Base-by-base conservation (phyloP, 2,113 vertebrate species). In the Cyprinodon brontotheroides region DNA sequence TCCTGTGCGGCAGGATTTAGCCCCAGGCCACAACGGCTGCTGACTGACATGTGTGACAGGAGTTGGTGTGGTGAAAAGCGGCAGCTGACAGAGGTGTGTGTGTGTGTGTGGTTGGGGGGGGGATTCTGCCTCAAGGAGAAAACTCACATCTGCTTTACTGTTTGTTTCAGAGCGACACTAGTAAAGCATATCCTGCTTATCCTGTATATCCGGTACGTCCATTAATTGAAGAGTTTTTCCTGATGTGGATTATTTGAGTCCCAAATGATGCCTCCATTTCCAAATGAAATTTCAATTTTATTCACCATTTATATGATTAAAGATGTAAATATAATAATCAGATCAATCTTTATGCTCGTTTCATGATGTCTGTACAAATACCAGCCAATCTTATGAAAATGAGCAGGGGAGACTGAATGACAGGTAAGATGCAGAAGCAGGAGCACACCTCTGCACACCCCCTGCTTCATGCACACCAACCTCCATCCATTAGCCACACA, bases 401-500 rank as follows among this genome's bases (percentile, higher is more conserved):
- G 39, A 11, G 37, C 71, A 65, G 47, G 3, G 15, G 41, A 72
- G 59, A 70, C 66, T 65, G 70, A 87, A 87, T 39, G 69, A 71
- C 63, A 78, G 74, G 77, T 77, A 72, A 61, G 43, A 60, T 64
- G 81, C 62, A 17, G 39, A 66, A 78, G 87, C 77, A 78, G 76
- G 79, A 76, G 65, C 79, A 80, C 84, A 84, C 83, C 81, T 86
- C 83, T 84, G 65, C 83, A 72, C 86, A 86, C 9, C 29, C 78
- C 74, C 78, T 85, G 73, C 82, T 87, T 90, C 86, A 84, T 85
- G 86, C 89, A 89, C 78, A 81, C 75, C 88, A 75, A 85, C 68
- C 87, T 82, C 76, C 88, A 82, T 88, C 88, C 91, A 92, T 94
- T 94, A 92, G 89, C 86, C 92, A 92, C 91, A 89, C 88, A 83